These are phyloP conservation scores for Aradus depressus DNA, from an alignment of 2,888 invertebrate species.

Conservation along the genomic window DNA sequence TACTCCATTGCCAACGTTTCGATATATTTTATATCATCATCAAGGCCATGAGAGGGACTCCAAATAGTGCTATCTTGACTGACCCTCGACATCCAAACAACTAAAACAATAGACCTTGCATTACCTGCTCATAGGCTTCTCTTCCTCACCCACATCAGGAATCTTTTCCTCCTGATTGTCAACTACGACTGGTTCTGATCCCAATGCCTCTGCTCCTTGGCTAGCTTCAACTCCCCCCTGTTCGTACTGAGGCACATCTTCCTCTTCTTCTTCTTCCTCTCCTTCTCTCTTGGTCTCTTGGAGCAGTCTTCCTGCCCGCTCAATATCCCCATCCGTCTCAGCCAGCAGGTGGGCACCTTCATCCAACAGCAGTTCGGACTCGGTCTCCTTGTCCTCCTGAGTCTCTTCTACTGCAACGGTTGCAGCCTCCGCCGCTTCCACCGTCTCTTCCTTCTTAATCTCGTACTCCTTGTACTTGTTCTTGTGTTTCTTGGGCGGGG, in stretches of 20 bases:
- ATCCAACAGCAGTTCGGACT: slow-evolving; percentile 18
- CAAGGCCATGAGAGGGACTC: too few species aligned
- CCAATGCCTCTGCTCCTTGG: too few species aligned
- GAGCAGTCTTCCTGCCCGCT: slow-evolving; percentile 29
- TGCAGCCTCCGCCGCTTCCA: slow-evolving; percentile 35
- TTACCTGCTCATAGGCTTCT: too few species aligned
- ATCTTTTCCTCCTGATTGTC: too few species aligned
- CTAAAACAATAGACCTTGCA: too few species aligned
- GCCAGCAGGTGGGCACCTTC: slow-evolving; percentile 31
- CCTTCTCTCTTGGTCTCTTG: slow-evolving; percentile 25
- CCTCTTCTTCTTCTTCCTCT: background rate
- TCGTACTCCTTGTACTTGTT: slow-evolving; percentile 34
- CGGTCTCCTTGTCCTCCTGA: slow-evolving; percentile 33
- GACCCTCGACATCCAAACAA: too few species aligned
- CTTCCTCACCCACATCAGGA: background rate
- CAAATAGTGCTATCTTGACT: too few species aligned
- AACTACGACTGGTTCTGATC: too few species aligned
- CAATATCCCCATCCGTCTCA: slow-evolving; percentile 31
- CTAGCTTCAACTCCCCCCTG: background rate
- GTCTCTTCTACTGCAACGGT: too few species aligned
- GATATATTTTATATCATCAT: too few species aligned
- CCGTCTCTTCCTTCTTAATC: slow-evolving; percentile 33
- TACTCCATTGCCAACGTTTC: too few species aligned
- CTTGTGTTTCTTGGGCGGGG: slow-evolving; percentile 29
- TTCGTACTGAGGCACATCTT: background rate